Conservation (phyloP, 2,888 invertebrate species). For the Rutpela maculata region DNA sequence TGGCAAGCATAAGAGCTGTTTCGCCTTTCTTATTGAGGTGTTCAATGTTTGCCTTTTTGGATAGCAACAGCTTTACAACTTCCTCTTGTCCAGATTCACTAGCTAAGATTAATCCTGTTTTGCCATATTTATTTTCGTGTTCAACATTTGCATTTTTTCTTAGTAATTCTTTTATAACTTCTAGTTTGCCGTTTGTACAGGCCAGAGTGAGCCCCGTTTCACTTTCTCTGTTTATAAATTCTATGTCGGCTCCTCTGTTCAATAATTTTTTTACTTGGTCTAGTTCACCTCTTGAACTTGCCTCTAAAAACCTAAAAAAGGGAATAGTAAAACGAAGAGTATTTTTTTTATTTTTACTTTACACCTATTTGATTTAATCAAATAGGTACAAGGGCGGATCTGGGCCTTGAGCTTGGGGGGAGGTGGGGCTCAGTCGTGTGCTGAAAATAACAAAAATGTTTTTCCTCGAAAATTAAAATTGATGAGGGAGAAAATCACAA, state of each 20-base stretch:
- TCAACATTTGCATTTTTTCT: background rate
- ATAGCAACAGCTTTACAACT: conserved; percentile 9
- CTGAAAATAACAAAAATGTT: too few species aligned
- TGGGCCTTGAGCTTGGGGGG: too few species aligned
- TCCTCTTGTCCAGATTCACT: conserved; percentile 10
- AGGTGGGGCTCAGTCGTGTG: too few species aligned
- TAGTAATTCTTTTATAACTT: background rate
- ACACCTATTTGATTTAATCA: too few species aligned
- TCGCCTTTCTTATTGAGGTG: background rate
- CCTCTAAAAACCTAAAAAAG: background rate
- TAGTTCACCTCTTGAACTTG: background rate
- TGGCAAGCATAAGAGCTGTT: conserved; percentile 13
- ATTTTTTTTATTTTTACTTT: too few species aligned
- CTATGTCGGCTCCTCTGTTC: background rate
- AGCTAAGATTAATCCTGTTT: background rate
- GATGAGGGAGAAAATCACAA: too few species aligned
- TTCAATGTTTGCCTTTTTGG: background rate
- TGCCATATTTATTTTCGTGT: background rate
- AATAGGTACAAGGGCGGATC: too few species aligned
- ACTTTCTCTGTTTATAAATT: background rate
- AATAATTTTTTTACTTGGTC: background rate
- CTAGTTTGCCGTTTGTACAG: background rate
- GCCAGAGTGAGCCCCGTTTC: background rate
- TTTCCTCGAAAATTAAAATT: too few species aligned
- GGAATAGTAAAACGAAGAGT: too few species aligned